Percentiles rank a stretch among this genome's conserved stretches.
These are phyloP conservation scores for Pteronotus mesoamericanus DNA, from an alignment of 2,797 vertebrate species.

Conservation along the genomic window DNA sequence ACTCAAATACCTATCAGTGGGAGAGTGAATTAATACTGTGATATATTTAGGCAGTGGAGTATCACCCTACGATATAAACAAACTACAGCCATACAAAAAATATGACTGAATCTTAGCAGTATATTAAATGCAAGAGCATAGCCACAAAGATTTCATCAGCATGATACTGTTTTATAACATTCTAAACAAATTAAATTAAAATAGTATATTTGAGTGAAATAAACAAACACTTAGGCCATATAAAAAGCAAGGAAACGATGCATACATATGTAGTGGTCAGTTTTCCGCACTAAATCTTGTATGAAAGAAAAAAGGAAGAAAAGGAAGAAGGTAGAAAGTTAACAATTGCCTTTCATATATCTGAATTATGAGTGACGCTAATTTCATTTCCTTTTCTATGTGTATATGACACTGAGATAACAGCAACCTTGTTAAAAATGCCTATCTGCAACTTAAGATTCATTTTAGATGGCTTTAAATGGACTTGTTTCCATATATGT, in stretches of 20 bases:
- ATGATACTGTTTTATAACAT: not conserved
- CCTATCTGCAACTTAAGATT: not conserved
- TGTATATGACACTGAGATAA: not conserved
- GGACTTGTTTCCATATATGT: not conserved
- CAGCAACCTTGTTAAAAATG: not conserved
- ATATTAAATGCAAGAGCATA: not conserved
- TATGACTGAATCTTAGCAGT: not conserved
- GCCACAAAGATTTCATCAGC: not conserved
- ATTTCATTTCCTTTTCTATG: constrained; percentile 18
- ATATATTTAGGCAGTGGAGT: not conserved
- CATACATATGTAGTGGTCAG: not conserved
- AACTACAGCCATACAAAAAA: not conserved
- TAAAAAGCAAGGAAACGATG: not conserved
- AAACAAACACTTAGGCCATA: not conserved
- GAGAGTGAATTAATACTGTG: not conserved
- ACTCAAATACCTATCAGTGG: not conserved
- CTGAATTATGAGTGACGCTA: not conserved
- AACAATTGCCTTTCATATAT: not conserved
- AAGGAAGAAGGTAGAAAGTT: not conserved
- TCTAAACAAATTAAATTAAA: constrained; percentile 1
- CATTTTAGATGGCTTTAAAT: not conserved
- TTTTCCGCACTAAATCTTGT: not conserved
- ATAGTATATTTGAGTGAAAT: not conserved
- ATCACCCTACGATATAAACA: not conserved
- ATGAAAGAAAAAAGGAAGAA: not conserved